Percentiles rank a stretch among this genome's conserved stretches.
Evolutionary conservation across 2,888 invertebrate genomes (phyloP).

Genomic region (Leptopterna dolabrata): DNA sequence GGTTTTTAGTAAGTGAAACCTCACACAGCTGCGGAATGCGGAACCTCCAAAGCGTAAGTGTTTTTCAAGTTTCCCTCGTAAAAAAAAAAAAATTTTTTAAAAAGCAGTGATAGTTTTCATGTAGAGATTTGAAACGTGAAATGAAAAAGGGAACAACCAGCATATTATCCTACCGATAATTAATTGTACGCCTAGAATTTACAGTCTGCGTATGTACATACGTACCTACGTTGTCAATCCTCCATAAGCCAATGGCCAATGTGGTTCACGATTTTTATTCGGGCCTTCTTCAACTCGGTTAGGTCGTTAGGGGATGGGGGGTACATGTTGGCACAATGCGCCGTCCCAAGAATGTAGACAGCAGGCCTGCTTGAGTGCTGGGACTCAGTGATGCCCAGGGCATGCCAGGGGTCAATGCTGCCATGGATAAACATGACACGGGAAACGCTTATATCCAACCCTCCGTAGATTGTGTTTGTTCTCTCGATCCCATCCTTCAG

Average conservation of each 20-base stretch:
- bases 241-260: conserved; percentile 72
- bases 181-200: too few species aligned
- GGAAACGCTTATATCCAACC: conserved; percentile 74
- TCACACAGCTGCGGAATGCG: too few species aligned
- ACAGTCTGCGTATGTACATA: too few species aligned
- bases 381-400: conserved; percentile 75
- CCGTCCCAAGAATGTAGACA: conserved; percentile 85
- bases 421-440: conserved; percentile 90
- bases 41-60: too few species aligned
- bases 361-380: conserved; percentile 70
- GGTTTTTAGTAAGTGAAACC: too few species aligned
- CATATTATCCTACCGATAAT: too few species aligned
- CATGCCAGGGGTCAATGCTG: conserved; percentile 90
- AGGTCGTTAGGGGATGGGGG: conserved; percentile 77
- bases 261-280: conserved; percentile 73
- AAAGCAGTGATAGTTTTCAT: too few species aligned
- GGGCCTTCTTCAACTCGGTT: conserved; percentile 76
- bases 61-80: too few species aligned
- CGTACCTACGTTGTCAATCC: background rate
- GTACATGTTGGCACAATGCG: conserved; percentile 95
- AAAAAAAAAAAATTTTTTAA: too few species aligned
- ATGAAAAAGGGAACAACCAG: too few species aligned
- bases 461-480: conserved; percentile 87
- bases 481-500: conserved; percentile 74
- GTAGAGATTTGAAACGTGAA: too few species aligned